These are phyloP conservation scores for Raja brachyura DNA, from an alignment of 2,113 vertebrate species.

Conservation along the genomic window DNA sequence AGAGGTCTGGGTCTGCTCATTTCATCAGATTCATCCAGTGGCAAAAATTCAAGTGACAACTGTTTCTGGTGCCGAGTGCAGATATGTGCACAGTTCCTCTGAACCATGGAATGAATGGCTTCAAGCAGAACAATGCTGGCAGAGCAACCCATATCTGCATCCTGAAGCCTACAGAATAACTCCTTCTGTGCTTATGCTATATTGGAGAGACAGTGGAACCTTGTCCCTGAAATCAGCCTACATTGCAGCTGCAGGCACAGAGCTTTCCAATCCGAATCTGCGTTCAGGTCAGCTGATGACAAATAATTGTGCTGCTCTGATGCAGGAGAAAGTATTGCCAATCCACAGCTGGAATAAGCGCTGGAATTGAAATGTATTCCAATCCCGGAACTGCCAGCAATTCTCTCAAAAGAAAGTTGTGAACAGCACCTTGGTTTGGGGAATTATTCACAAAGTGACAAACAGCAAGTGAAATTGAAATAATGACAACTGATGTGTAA, in stretches of 20 bases:
- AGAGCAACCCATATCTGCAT: slow-evolving; percentile 90
- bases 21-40: slow-evolving; percentile 73
- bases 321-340: slow-evolving; percentile 20
- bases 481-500: slow-evolving; percentile 12
- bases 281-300: slow-evolving; percentile 85
- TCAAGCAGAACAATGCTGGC: slow-evolving; percentile 88
- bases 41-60: slow-evolving; percentile 76
- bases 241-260: slow-evolving; percentile 84
- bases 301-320: slow-evolving; percentile 37
- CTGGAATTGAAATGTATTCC: not conserved
- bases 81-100: slow-evolving; percentile 85
- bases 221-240: slow-evolving; percentile 76
- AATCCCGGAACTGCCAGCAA: not conserved
- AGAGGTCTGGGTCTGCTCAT: slow-evolving; percentile 77
- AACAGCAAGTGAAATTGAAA: not conserved
- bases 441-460: not conserved
- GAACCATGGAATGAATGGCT: slow-evolving; percentile 82
- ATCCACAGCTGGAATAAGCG: slow-evolving; percentile 22
- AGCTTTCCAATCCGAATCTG: slow-evolving; percentile 75
- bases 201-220: slow-evolving; percentile 81
- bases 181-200: slow-evolving; percentile 72
- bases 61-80: slow-evolving; percentile 75
- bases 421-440: not conserved
- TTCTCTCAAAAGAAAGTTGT: not conserved
- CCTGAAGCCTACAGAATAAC: slow-evolving; percentile 72